These are phyloP conservation scores for Sebastes dallii DNA, from an alignment of 2,797 vertebrate genomes.

Conservation along the genomic window DNA sequence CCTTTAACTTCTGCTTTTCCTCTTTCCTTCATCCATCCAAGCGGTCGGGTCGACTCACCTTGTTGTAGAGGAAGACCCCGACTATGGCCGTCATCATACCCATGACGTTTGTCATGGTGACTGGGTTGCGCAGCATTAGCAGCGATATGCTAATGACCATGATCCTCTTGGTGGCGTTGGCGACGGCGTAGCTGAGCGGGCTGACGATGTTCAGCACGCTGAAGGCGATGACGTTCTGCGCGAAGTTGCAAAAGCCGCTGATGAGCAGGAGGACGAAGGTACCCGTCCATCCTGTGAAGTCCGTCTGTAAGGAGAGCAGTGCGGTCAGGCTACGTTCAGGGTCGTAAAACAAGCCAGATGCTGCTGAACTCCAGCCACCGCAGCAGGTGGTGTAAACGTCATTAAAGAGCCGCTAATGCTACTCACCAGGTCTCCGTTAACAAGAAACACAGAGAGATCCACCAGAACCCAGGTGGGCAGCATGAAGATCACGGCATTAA, in stretches of 20 bases:
- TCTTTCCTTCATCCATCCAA: not conserved
- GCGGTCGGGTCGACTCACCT: slow-evolving; percentile 77
- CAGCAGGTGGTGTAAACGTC: not conserved
- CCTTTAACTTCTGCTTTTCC: not conserved
- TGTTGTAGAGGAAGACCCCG: slow-evolving; percentile 97
- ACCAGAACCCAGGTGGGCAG: slow-evolving; percentile 96
- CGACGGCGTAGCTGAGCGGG: slow-evolving; percentile 97
- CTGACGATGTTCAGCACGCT: slow-evolving; percentile 97
- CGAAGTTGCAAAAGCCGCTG: slow-evolving; percentile 98
- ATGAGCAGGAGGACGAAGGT: slow-evolving; percentile 91
- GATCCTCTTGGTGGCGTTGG: slow-evolving; percentile 97
- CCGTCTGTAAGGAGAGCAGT: slow-evolving; percentile 74
- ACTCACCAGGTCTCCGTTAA: slow-evolving; percentile 93
- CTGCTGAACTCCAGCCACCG: not conserved
- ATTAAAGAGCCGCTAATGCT: not conserved
- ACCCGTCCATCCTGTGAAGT: slow-evolving; percentile 84
- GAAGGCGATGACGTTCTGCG: slow-evolving; percentile 98
- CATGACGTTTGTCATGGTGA: slow-evolving; percentile 90
- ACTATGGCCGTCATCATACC: slow-evolving; percentile 98
- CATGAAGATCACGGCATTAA: slow-evolving; percentile 97
- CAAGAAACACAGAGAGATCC: slow-evolving; percentile 93
- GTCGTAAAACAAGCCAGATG: not conserved
- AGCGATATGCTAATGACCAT: slow-evolving; percentile 97
- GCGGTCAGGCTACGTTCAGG: not conserved
- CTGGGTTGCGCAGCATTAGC: slow-evolving; percentile 95